Percentiles rank a stretch among this genome's conserved stretches.
These are phyloP conservation scores for Spinibarbus caldwelli DNA, from an alignment of 2,797 vertebrate genomes.

Conservation along the genomic window DNA sequence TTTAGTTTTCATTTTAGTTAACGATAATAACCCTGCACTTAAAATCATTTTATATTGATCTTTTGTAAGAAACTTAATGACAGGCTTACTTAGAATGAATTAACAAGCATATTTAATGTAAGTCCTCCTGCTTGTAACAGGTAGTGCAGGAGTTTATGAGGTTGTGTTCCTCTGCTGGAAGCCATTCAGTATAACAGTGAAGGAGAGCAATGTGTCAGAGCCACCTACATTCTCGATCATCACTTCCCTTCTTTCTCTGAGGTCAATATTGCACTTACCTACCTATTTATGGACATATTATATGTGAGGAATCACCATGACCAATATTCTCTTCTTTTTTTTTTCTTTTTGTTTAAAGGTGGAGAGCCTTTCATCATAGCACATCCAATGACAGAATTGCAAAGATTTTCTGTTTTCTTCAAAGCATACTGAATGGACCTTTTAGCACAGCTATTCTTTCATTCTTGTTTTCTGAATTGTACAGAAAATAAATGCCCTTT, in stretches of 20 bases:
- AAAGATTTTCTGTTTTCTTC: not conserved
- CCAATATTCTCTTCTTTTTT: not conserved
- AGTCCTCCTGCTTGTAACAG: constrained; percentile 66
- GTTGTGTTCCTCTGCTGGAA: constrained; percentile 81
- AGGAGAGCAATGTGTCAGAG: constrained; percentile 77
- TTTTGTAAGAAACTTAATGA: not conserved
- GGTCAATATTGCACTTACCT: constrained; percentile 28
- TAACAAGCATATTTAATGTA: not conserved
- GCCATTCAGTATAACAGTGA: constrained; percentile 78
- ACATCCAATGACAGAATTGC: not conserved
- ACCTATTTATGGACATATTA: not conserved
- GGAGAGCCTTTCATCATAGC: constrained; percentile 24
- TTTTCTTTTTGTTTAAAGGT: constrained; percentile 17
- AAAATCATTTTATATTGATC: not conserved
- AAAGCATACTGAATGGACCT: not conserved
- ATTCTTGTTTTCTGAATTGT: not conserved
- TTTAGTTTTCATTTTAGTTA: not conserved
- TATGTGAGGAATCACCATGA: not conserved
- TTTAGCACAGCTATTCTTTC: not conserved
- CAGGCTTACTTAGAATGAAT: not conserved
- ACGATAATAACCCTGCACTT: not conserved
- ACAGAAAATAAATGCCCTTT: not conserved
- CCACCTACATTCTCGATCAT: constrained; percentile 73
- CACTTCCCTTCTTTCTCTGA: constrained; percentile 58
- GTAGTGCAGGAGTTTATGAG: constrained; percentile 78